These are phyloP conservation scores for Myrmophylax atrothorax DNA, from an alignment of 2,113 vertebrate genomes.

Conservation along the genomic window DNA sequence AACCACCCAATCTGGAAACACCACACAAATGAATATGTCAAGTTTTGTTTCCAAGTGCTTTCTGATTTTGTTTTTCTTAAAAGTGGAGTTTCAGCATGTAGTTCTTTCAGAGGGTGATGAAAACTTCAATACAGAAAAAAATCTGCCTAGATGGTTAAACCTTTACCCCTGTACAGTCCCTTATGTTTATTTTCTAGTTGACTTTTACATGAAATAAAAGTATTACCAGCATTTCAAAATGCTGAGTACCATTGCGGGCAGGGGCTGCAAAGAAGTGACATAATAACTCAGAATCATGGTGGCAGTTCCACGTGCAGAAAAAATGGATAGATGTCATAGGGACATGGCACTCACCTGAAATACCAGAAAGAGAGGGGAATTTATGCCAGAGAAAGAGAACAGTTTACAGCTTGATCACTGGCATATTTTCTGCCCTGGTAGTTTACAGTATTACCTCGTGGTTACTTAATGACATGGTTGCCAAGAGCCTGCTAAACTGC, in stretches of 20 bases:
- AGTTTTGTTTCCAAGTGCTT: not conserved
- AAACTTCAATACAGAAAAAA: not conserved
- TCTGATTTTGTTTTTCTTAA: not conserved
- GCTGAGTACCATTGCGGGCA: not conserved
- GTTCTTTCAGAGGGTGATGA: not conserved
- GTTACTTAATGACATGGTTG: not conserved
- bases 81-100: not conserved
- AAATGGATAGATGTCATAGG: not conserved
- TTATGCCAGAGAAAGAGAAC: not conserved
- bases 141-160: not conserved
- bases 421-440: not conserved
- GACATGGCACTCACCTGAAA: not conserved
- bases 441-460: not conserved
- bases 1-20: not conserved
- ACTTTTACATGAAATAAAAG: not conserved
- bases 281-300: not conserved
- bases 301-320: not conserved
- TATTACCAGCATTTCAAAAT: not conserved
- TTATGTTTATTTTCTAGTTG: not conserved
- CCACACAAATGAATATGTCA: not conserved
- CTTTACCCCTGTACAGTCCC: not conserved
- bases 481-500: not conserved
- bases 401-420: not conserved
- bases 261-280: not conserved
- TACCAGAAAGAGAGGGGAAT: not conserved